Evolutionary conservation across 2,797 vertebrate genomes (phyloP).

Genomic region (Balearica regulorum): DNA sequence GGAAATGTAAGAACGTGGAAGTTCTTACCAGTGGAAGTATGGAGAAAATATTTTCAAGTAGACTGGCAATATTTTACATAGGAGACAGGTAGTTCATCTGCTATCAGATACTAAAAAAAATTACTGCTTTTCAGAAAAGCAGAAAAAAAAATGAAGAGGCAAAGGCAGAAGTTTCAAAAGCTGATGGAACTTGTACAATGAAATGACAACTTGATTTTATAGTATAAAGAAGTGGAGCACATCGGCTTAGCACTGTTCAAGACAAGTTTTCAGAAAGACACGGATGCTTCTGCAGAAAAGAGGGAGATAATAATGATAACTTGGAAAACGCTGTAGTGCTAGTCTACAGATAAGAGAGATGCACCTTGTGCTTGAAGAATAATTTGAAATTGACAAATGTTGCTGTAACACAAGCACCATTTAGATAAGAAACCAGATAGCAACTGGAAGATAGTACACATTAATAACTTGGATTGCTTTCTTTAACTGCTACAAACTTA

Average conservation of each 20-base stretch:
- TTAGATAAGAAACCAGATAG: conserved; percentile 45
- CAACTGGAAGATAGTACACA: neutral
- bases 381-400: conserved; percentile 50
- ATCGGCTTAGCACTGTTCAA: neutral
- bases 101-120: neutral
- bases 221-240: neutral
- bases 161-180: neutral
- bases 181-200: neutral
- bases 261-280: neutral
- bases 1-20: neutral
- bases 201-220: neutral
- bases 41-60: neutral
- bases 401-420: neutral
- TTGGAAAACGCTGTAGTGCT: neutral
- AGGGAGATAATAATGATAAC: neutral
- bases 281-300: neutral
- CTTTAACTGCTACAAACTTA: neutral
- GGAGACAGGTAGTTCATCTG: neutral
- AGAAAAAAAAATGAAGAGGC: neutral
- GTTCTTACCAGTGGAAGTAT: neutral
- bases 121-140: neutral
- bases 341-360: neutral
- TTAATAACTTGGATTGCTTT: conserved; percentile 33
- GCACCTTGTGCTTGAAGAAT: neutral
- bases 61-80: neutral